Conservation (phyloP, 2,888 invertebrate genomes). For the Netelia fuscicornis region DNA sequence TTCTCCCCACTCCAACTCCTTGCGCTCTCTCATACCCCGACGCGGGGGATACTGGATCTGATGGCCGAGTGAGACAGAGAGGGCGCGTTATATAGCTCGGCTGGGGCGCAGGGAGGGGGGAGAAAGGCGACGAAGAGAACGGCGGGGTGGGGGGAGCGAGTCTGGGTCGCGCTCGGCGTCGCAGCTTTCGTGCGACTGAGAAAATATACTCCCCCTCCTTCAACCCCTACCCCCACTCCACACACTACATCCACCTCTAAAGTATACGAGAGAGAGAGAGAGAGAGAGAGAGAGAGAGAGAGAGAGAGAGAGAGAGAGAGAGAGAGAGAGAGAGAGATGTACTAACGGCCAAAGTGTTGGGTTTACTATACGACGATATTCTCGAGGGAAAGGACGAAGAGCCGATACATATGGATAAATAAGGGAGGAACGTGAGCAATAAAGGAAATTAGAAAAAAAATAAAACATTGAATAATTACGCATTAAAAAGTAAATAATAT, state of each 20-base stretch:
- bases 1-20: not conserved
- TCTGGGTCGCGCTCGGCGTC: slow-evolving; percentile 50
- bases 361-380: slow-evolving; percentile 31
- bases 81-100: slow-evolving; percentile 5
- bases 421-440: slow-evolving; percentile 11
- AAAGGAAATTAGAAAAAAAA: slow-evolving; percentile 7
- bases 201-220: not conserved
- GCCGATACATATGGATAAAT: slow-evolving; percentile 3
- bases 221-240: not conserved
- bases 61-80: slow-evolving; percentile 35
- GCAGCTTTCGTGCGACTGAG: slow-evolving; percentile 17
- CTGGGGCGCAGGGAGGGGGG: slow-evolving; percentile 7
- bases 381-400: not conserved
- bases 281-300: slow-evolving; percentile 24
- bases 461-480: not conserved
- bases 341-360: slow-evolving; percentile 46
- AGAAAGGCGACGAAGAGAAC: not conserved
- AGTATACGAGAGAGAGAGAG: slow-evolving; percentile 7
- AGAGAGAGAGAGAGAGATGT: slow-evolving; percentile 28
- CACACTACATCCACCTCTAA: not conserved
- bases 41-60: slow-evolving; percentile 40
- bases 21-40: slow-evolving; percentile 7
- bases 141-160: slow-evolving; percentile 35
- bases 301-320: slow-evolving; percentile 17
- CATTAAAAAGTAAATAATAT: too few species aligned